Percentiles rank a stretch among this genome's conserved stretches.
Evolutionary conservation across 2,797 vertebrate species (phyloP).

Genomic region (Eremophila alpestris): DNA sequence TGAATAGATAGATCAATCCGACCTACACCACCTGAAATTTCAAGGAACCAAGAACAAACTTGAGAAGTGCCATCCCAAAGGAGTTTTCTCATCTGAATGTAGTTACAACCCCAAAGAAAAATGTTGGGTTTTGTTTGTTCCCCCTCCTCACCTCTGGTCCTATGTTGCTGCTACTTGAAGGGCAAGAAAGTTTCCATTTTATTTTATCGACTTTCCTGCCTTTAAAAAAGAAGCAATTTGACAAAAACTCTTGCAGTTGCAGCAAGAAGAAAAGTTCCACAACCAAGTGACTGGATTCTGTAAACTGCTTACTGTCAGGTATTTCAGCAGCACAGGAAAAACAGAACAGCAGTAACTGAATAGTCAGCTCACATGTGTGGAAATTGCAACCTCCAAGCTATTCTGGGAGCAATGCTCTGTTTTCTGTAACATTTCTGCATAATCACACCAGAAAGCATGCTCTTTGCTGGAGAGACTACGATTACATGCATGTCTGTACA

Average conservation of each 20-base stretch:
- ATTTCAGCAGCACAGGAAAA: neutral
- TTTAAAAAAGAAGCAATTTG: neutral
- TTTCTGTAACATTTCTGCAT: neutral
- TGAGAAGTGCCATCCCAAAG: neutral
- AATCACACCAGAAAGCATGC: neutral
- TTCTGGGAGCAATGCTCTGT: neutral
- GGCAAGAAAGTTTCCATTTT: neutral
- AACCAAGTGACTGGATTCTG: neutral
- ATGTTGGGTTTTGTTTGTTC: neutral
- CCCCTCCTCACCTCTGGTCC: neutral
- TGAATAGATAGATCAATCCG: fast-evolving
- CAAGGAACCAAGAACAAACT: neutral
- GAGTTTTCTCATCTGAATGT: neutral
- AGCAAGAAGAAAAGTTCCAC: neutral
- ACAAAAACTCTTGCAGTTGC: neutral
- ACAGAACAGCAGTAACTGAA: neutral
- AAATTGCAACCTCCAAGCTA: neutral
- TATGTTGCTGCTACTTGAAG: neutral
- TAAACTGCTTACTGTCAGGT: neutral
- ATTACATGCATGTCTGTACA: neutral
- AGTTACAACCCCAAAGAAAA: neutral
- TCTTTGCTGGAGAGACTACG: neutral
- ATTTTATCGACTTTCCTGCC: neutral
- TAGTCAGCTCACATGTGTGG: neutral
- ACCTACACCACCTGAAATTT: neutral